Base-by-base conservation (phyloP, 2,797 vertebrate species). In the Gymnodraco acuticeps region DNA sequence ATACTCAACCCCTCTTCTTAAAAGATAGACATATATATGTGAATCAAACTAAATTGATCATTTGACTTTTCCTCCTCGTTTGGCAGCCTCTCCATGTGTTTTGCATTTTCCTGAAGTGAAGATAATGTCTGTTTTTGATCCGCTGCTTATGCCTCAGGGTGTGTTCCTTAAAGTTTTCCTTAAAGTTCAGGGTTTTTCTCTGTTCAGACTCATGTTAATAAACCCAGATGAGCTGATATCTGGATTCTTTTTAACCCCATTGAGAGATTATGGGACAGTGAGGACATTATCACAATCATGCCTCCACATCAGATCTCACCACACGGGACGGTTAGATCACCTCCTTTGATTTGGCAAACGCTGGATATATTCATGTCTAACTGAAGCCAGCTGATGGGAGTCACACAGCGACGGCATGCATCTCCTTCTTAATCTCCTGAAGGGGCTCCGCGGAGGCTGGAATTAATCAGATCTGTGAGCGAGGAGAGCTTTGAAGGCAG, bases 341-440 rank as follows among this genome's bases (percentile, higher is more conserved):
- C 31, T 76, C 58, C 68, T 70, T 33, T 0, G 19, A 70, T 48
- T 19, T 27, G 68, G 54, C 20, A 64, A 71, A 79, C 5, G 67
- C 11, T 53, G 68, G 78, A 73, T 71, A 75, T 64, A 19, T 64
- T 77, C 77, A 70, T 80, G 2, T 67, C 64, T 86, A 82, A 86
- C 64, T n/a, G 60, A 70, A 79, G 52, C 79, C 84, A 84, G 87
- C 82, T 88, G 85, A 82, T 69, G 81, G 73, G 80, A 81, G 69
- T 58, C 66, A 1, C 61, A 51, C 73, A 66, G 67, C 64, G 73
- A 74, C 27, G 46, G 52, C 64, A 52, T 16, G 43, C 46, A 81
- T 82, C 80, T 78, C 70, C 77, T 87, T 63, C 77, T 73, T 87
- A 77, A 90, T 89, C 77, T 80, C 87, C 80, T 87, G 70, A 85